Evolutionary conservation across 1,140 invertebrate genomes (phyloP), one percentile per base, ranked within the genome.

Genomic region (Eumeta japonica): DNA sequence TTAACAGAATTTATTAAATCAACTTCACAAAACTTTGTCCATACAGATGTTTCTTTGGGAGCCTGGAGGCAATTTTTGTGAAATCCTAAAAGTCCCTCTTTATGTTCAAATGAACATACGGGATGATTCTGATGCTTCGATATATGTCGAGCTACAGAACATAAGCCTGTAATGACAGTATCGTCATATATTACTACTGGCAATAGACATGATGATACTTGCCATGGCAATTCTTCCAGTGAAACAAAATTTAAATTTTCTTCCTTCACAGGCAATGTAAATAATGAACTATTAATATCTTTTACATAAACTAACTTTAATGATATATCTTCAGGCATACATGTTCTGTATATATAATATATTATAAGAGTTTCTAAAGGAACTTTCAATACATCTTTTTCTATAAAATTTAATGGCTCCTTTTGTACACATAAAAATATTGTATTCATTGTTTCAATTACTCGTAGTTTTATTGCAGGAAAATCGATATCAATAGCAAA

Each of bases 1-100:
- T 78, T 78, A 0, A 86, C 57, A 7, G 79, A 79, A 13, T 67
- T 59, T 18, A 85, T 75, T 10, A 92, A 71, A 59, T 93, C 88
- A 12, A 92, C 78, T 78, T 97, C 93, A 78, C 92, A 95, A 59
- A 93, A 93, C 52, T 87, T 89, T 0, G 92, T 95, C 92, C 92
- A 96, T 16, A 89, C 77, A 4, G 92, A 94, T 1, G 84, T 79
- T 76, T 94, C 90, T 10, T 88, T 86, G 47, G 89, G 90, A 7
- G 89, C 86, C 43, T 87, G 75, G 1, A 94, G 72, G 58, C 90
- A 92, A 29, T 83, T 81, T 31, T 81, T 79, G 40, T 88, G 82
- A 51, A 92, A 93, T 2, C 90, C 89, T 11, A 92, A 62, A 16
- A 88, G 63, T 11, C 76, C 67, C 13, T 77, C 72, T 11, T 77